phyloP scores from a whole-genome alignment of 1,140 invertebrate genomes.

The Scaptodrosophila lebanonensis region DNA sequence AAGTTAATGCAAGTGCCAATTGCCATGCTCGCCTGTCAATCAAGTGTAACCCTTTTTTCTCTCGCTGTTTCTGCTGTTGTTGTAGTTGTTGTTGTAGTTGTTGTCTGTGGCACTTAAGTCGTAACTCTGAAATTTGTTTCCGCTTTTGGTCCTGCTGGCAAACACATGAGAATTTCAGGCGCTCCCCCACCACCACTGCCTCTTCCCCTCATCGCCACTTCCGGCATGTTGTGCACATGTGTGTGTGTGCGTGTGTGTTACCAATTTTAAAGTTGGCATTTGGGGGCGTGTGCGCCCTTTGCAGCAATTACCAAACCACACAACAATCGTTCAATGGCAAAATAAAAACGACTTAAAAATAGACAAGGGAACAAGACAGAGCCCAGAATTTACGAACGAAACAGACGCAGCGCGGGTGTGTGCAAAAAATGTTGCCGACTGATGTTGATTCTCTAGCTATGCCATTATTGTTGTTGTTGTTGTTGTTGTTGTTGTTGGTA shows the following conservation, averaged over 20 bases:
- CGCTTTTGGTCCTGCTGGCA: slow-evolving; percentile 52
- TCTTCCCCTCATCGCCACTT: not conserved
- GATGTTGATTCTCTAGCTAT: slow-evolving; percentile 20
- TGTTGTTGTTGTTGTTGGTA: slow-evolving; percentile 15
- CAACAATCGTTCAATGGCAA: slow-evolving; percentile 70
- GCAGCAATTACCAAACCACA: slow-evolving; percentile 70
- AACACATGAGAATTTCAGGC: too few relatives aligned
- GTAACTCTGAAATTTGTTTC: slow-evolving; percentile 70
- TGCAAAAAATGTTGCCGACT: slow-evolving; percentile 37
- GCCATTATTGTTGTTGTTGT: slow-evolving; percentile 7
- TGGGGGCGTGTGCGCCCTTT: slow-evolving; percentile 49
- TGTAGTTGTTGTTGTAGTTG: not conserved
- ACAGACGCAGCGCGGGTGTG: not conserved
- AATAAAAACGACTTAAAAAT: slow-evolving; percentile 74
- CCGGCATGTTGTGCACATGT: not conserved
- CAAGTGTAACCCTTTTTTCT: slow-evolving; percentile 45
- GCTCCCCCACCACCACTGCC: slow-evolving; percentile 22
- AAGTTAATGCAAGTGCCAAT: slow-evolving; percentile 70
- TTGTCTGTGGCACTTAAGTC: slow-evolving; percentile 23
- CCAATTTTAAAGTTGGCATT: slow-evolving; percentile 69
- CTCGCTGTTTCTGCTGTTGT: slow-evolving; percentile 4
- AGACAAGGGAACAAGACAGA: slow-evolving; percentile 63
- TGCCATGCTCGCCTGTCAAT: slow-evolving; percentile 60
- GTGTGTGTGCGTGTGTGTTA: slow-evolving; percentile 46
- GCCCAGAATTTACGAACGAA: slow-evolving; percentile 16